Conservation (phyloP, 2,888 invertebrate genomes). For the Sturmia bella region DNA sequence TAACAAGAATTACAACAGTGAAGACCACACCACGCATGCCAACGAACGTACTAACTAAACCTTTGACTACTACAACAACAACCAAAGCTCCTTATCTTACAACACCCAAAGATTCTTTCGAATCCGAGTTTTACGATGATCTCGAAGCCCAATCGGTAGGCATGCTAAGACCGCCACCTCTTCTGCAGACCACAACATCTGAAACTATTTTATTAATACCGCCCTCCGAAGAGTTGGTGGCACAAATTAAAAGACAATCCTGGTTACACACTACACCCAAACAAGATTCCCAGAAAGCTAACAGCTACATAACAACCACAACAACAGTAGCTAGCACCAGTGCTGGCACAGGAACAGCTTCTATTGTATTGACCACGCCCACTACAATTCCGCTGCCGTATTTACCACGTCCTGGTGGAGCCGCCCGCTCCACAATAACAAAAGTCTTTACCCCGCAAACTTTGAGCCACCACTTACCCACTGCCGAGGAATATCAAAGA, state of each 20-base stretch:
- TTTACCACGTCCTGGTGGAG: constrained; percentile 48
- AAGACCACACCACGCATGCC: constrained; percentile 48
- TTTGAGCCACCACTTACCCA: constrained; percentile 76
- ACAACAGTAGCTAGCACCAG: constrained; percentile 50
- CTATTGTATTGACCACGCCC: constrained; percentile 35
- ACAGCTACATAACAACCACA: constrained; percentile 67
- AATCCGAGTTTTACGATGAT: constrained; percentile 74
- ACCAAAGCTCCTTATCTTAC: constrained; percentile 47
- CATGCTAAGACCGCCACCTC: constrained; percentile 73
- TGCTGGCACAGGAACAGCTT: constrained; percentile 13
- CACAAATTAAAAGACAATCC: constrained; percentile 76
- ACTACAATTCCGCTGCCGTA: constrained; percentile 35
- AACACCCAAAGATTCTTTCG: constrained; percentile 61
- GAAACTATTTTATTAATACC: constrained; percentile 81
- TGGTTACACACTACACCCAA: constrained; percentile 75
- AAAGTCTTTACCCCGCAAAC: constrained; percentile 83
- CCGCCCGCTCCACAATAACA: constrained; percentile 84
- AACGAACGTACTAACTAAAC: constrained; percentile 46
- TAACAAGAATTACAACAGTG: constrained; percentile 50
- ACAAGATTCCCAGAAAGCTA: constrained; percentile 43
- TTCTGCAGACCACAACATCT: constrained; percentile 77
- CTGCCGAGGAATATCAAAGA: constrained; percentile 80
- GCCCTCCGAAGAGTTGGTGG: constrained; percentile 80
- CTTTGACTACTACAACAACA: constrained; percentile 51
- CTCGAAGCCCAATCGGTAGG: constrained; percentile 77